phyloP scores from a whole-genome alignment of 2,113 vertebrate genomes.

The Tiliqua scincoides region DNA sequence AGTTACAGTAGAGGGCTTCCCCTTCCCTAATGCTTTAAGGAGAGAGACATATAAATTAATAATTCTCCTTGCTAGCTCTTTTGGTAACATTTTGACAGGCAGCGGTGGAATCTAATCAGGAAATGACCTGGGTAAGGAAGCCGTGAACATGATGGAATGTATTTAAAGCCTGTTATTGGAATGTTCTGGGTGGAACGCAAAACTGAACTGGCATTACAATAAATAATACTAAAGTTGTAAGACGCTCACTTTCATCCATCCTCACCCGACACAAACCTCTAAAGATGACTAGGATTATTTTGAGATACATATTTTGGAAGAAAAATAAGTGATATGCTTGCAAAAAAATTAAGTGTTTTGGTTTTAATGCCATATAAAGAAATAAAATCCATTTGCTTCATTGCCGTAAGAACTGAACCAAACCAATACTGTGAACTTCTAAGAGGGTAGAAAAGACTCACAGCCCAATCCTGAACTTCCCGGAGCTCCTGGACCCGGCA shows the following conservation, averaged over 20 bases:
- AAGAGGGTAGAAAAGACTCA: background rate
- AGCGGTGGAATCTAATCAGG: background rate
- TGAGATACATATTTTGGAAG: background rate
- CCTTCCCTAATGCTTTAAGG: too few relatives aligned
- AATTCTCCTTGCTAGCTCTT: too few relatives aligned
- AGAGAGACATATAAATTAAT: too few relatives aligned
- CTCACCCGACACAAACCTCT: background rate
- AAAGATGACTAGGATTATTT: background rate
- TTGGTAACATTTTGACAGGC: background rate
- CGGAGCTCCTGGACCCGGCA: too few relatives aligned
- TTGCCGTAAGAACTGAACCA: background rate
- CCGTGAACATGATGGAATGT: background rate
- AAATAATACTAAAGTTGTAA: background rate
- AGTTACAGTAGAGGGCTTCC: too few relatives aligned
- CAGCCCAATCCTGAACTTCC: too few relatives aligned
- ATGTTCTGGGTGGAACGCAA: background rate
- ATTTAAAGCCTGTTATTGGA: constrained; percentile 13
- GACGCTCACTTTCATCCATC: background rate
- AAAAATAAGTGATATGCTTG: background rate
- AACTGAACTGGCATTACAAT: background rate
- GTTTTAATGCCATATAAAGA: background rate
- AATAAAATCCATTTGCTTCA: background rate
- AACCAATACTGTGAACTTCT: background rate
- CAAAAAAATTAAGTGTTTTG: background rate
- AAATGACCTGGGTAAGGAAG: background rate